Evolutionary conservation across 2,888 invertebrate species (phyloP).

Genomic region (Agrilus biguttatus): DNA sequence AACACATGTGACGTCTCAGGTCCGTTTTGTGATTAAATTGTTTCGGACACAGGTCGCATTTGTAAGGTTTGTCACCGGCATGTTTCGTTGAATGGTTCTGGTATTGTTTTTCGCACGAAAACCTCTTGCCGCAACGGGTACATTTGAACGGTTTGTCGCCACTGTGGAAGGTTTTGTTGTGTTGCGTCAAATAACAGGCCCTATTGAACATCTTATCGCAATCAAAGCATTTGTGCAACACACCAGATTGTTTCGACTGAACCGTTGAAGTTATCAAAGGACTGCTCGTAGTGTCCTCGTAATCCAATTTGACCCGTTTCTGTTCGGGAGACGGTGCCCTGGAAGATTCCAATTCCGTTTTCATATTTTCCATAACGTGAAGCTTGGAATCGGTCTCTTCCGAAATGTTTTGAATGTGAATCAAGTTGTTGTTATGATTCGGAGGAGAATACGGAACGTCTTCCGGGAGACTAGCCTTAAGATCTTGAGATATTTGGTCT

Average conservation of each 20-base stretch:
- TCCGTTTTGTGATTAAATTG: constrained; percentile 87
- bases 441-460: constrained; percentile 11
- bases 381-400: constrained; percentile 14
- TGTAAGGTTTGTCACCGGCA: constrained; percentile 71
- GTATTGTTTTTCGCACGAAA: constrained; percentile 54
- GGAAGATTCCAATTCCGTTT: constrained; percentile 14
- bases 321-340: constrained; percentile 23
- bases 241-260: constrained; percentile 13
- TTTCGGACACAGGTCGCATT: constrained; percentile 73
- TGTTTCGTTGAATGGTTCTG: constrained; percentile 65
- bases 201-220: constrained; percentile 77
- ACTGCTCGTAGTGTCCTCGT: constrained; percentile 21
- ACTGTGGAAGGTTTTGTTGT: constrained; percentile 78
- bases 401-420: constrained; percentile 10
- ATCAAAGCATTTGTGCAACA: constrained; percentile 54
- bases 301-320: constrained; percentile 24
- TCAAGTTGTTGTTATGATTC: constrained; percentile 10
- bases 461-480: constrained; percentile 2
- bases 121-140: constrained; percentile 72
- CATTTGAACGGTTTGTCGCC: constrained; percentile 80
- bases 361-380: constrained; percentile 30
- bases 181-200: constrained; percentile 78
- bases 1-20: constrained; percentile 70
- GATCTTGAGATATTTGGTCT: constrained; percentile 10
- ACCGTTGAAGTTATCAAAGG: constrained; percentile 24